Evolutionary conservation across 2,113 vertebrate genomes (phyloP).

Genomic region (Ctenodactylus gundi): DNA sequence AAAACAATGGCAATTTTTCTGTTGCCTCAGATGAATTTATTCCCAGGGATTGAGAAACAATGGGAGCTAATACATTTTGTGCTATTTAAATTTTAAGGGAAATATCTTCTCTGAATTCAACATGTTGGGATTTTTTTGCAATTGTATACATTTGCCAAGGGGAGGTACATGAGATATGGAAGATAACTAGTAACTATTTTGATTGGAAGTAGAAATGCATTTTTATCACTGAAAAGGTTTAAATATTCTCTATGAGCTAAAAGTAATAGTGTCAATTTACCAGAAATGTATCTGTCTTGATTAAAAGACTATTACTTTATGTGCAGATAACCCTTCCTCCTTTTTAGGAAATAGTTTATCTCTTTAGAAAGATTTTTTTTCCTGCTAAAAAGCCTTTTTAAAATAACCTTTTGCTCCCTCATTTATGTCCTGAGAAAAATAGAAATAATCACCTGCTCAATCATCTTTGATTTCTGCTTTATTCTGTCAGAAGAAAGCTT

Average conservation of each 20-base stretch:
- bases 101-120: background rate
- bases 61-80: background rate
- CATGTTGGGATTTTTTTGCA: conserved; percentile 8
- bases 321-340: background rate
- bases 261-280: conserved; percentile 11
- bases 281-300: conserved; percentile 43
- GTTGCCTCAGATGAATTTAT: background rate
- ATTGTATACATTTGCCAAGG: conserved; percentile 12
- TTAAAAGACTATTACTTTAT: conserved; percentile 37
- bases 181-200: conserved; percentile 29
- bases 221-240: background rate
- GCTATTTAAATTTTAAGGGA: background rate
- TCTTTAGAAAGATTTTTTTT: conserved; percentile 49
- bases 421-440: conserved; percentile 43
- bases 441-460: conserved; percentile 51
- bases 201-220: background rate
- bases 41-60: background rate
- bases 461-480: conserved; percentile 67
- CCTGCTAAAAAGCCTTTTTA: conserved; percentile 48
- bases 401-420: conserved; percentile 62
- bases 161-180: background rate
- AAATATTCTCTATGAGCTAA: background rate
- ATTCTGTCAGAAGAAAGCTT: conserved; percentile 45
- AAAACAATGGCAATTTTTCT: background rate
- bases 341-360: conserved; percentile 27